These are phyloP conservation scores for Acronicta aceris DNA, from an alignment of 2,888 invertebrate genomes.

Conservation along the genomic window DNA sequence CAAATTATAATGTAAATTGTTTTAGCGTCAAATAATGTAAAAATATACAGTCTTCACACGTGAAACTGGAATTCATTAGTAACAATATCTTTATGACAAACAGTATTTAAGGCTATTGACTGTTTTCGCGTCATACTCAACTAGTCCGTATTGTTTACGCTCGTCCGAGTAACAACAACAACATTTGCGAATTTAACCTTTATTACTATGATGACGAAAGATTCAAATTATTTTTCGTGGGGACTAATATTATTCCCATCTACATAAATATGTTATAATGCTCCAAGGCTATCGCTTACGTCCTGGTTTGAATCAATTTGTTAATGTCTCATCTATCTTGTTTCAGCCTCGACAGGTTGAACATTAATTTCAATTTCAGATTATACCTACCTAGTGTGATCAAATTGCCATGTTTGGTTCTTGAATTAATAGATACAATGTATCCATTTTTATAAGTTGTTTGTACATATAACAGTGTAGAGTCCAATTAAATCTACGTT, in stretches of 20 bases:
- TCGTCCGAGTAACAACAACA: constrained; percentile 5
- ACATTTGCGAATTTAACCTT: constrained; percentile 9
- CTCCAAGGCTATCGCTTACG: constrained; percentile 36
- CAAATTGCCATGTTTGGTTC: constrained; percentile 14
- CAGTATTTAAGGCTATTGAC: neutral
- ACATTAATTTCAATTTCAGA: constrained; percentile 49
- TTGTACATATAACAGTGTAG: neutral
- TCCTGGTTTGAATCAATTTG: constrained; percentile 35
- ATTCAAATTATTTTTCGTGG: constrained; percentile 6
- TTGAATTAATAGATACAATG: constrained; percentile 3
- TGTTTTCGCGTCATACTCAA: constrained; percentile 22
- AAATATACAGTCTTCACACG: too few species aligned
- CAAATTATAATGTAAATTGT: too few species aligned
- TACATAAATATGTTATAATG: constrained; percentile 25
- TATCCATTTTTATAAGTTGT: constrained; percentile 16
- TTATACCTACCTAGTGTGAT: constrained; percentile 23
- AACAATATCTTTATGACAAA: neutral
- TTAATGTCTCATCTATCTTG: constrained; percentile 41
- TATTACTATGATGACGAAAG: constrained; percentile 7
- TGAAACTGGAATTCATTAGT: constrained; percentile 1
- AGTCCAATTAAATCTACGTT: too few species aligned
- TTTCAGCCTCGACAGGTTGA: constrained; percentile 38
- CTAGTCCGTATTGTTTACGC: constrained; percentile 11
- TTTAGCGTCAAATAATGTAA: too few species aligned
- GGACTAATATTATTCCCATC: constrained; percentile 16